phyloP scores from a whole-genome alignment of 2,113 vertebrate species.

The Carollia perspicillata region DNA sequence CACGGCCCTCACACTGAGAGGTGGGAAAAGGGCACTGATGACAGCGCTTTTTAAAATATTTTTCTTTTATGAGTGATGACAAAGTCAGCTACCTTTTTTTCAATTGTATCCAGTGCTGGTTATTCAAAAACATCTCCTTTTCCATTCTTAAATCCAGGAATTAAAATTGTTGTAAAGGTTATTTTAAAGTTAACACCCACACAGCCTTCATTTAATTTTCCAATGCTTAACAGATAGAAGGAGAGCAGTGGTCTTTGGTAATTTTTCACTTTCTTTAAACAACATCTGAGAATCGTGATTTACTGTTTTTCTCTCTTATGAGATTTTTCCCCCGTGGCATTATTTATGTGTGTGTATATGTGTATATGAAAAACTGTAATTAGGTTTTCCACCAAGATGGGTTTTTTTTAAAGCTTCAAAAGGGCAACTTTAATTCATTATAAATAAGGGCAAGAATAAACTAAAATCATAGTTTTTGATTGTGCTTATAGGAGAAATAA shows the following conservation, averaged over 20 bases:
- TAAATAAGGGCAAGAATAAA: constrained; percentile 50
- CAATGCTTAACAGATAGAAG: neutral
- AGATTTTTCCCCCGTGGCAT: neutral
- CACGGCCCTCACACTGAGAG: neutral
- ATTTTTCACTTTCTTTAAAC: constrained; percentile 14
- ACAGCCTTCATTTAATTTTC: constrained; percentile 3
- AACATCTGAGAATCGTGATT: neutral
- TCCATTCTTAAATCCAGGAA: neutral
- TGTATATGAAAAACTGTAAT: neutral
- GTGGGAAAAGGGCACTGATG: constrained; percentile 18
- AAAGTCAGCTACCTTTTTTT: neutral
- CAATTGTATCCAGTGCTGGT: neutral
- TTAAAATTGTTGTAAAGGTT: neutral
- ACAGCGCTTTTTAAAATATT: neutral
- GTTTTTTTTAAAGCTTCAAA: constrained; percentile 14
- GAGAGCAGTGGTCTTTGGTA: neutral
- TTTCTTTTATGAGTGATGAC: neutral
- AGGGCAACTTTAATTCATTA: constrained; percentile 48
- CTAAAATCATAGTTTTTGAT: constrained; percentile 44
- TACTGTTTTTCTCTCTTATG: neutral
- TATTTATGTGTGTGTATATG: neutral
- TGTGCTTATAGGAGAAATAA: neutral
- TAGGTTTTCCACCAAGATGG: constrained; percentile 19
- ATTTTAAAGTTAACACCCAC: neutral
- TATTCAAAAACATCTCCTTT: neutral